Conservation (phyloP, 2,113 vertebrate species). For the Triplophysa rosa region DNA sequence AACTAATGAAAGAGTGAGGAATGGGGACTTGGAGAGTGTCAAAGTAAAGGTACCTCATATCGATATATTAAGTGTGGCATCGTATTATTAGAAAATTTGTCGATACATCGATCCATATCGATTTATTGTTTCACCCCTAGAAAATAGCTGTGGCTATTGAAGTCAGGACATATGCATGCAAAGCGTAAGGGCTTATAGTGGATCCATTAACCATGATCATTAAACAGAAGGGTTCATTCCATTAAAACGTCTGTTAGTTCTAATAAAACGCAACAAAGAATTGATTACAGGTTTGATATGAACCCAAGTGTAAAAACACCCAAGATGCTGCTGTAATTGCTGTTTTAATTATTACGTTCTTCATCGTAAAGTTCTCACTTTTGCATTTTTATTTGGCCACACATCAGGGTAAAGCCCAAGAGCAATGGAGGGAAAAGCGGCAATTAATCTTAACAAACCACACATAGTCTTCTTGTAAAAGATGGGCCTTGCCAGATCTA, state of each 20-base stretch:
- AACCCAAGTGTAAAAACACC: conserved; percentile 33
- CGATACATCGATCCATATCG: too few species aligned
- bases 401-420: conserved; percentile 51
- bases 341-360: conserved; percentile 52
- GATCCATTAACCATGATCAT: conserved; percentile 39
- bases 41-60: too few species aligned
- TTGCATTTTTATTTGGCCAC: conserved; percentile 61
- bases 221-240: conserved; percentile 13
- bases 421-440: conserved; percentile 46
- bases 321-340: conserved; percentile 43
- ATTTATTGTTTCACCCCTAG: too few species aligned
- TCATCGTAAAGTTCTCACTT: conserved; percentile 59
- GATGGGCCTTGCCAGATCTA: conserved; percentile 45
- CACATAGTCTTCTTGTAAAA: conserved; percentile 54
- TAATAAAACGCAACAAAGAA: conserved; percentile 44
- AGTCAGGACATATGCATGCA: conserved; percentile 5
- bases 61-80: too few species aligned
- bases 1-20: too few species aligned
- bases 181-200: conserved; percentile 39
- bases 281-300: conserved; percentile 47
- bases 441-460: conserved; percentile 63
- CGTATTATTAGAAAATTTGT: too few species aligned
- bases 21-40: too few species aligned
- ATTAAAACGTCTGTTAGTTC: conserved; percentile 41
- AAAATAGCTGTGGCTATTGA: not conserved